These are phyloP conservation scores for Myxocyprinus asiaticus DNA, from an alignment of 2,113 vertebrate species.

Conservation along the genomic window DNA sequence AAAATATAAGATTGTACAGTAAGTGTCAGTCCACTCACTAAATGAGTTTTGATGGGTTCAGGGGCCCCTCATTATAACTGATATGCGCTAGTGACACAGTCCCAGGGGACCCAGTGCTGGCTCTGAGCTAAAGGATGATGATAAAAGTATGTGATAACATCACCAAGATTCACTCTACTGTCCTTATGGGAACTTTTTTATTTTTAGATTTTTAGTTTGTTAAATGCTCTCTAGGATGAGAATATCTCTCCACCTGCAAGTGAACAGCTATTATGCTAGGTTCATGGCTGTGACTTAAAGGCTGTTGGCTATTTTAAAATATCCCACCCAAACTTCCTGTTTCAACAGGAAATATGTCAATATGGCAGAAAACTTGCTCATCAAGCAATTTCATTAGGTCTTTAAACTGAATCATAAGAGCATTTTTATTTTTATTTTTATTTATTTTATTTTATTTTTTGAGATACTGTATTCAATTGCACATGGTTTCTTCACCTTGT, in stretches of 20 bases:
- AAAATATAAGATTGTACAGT: constrained; percentile 12
- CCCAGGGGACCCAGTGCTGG: not conserved
- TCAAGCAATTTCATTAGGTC: not conserved
- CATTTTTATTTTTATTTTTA: too few relatives aligned
- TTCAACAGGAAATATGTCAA: too few relatives aligned
- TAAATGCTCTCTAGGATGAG: too few relatives aligned
- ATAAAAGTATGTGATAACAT: constrained; percentile 27
- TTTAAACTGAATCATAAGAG: not conserved
- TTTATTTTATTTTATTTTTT: too few relatives aligned
- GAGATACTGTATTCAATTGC: not conserved
- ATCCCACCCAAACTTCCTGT: too few relatives aligned
- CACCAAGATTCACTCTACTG: constrained; percentile 26
- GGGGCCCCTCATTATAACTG: constrained; percentile 28
- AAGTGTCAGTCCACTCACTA: constrained; percentile 19
- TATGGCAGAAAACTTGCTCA: too few relatives aligned
- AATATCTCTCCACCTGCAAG: too few relatives aligned
- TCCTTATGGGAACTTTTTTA: constrained; percentile 24
- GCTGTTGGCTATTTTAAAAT: too few relatives aligned
- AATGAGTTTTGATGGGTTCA: constrained; percentile 40
- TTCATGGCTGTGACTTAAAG: too few relatives aligned
- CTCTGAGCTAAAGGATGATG: constrained; percentile 38
- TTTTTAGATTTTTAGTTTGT: not conserved
- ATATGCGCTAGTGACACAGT: constrained; percentile 26
- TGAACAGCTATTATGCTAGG: too few relatives aligned
- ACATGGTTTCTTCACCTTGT: constrained; percentile 1